Evolutionary conservation across 1,140 invertebrate species (phyloP).

Genomic region (Belonocnema kinseyi): DNA sequence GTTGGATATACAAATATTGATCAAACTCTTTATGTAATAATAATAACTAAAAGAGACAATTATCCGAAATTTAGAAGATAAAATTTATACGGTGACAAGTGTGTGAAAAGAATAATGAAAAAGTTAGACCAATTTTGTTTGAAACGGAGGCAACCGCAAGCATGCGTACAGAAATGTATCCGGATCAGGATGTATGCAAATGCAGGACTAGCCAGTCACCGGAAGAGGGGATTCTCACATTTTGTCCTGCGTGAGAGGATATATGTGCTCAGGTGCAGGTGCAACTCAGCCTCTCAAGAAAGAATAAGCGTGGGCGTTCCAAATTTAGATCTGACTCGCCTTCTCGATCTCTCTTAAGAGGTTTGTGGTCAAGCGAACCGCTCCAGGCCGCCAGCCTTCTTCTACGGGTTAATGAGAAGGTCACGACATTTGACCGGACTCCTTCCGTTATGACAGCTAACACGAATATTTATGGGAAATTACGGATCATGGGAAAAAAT

Average conservation of each 20-base stretch:
- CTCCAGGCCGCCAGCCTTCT: slow-evolving; percentile 41
- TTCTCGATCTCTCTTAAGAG: slow-evolving; percentile 55
- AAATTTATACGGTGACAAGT: background rate
- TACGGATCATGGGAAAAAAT: slow-evolving; percentile 61
- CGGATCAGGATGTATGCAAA: background rate
- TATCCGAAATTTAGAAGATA: background rate
- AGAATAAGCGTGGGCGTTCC: slow-evolving; percentile 62
- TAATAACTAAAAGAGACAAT: background rate
- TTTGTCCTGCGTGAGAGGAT: slow-evolving; percentile 38
- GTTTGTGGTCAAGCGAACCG: slow-evolving; percentile 64
- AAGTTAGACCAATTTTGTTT: background rate
- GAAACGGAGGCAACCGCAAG: background rate
- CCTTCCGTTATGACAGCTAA: slow-evolving; percentile 67
- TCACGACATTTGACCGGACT: slow-evolving; percentile 65
- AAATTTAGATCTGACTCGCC: slow-evolving; percentile 58
- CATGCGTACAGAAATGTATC: background rate
- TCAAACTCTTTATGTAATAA: background rate
- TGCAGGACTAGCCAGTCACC: background rate
- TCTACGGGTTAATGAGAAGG: slow-evolving; percentile 65
- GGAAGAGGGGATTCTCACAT: slow-evolving; percentile 33
- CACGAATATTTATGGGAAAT: slow-evolving; percentile 66
- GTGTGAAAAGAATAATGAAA: background rate
- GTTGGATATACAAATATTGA: background rate
- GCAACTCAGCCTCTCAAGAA: slow-evolving; percentile 50
- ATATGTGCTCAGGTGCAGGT: slow-evolving; percentile 58